These are phyloP conservation scores for Chascanopsetta lugubris DNA, from an alignment of 2,113 vertebrate genomes.

Conservation along the genomic window DNA sequence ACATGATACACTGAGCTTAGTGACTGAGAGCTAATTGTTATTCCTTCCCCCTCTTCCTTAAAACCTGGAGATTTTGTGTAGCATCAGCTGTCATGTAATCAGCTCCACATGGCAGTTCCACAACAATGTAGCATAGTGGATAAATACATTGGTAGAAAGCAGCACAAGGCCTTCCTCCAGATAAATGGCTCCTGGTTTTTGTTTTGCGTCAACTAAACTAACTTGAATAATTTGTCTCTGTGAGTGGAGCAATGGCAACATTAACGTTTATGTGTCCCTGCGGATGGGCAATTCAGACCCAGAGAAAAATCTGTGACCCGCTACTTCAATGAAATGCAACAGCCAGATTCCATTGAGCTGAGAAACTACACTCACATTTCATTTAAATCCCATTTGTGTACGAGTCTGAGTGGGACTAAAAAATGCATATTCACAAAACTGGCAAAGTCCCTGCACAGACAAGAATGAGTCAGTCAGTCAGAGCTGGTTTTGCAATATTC, in stretches of 20 bases:
- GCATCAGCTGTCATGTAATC: constrained; percentile 67
- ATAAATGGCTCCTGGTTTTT: constrained; percentile 45
- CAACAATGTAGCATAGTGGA: constrained; percentile 42
- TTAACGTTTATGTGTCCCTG: constrained; percentile 41
- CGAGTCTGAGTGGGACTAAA: constrained; percentile 14
- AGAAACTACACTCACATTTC: constrained; percentile 7
- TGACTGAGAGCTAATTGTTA: constrained; percentile 62
- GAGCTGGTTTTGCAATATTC: constrained; percentile 22
- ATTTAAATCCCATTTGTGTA: constrained; percentile 4
- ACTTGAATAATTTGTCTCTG: constrained; percentile 58
- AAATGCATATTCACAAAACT: constrained; percentile 3
- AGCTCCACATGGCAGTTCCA: constrained; percentile 69
- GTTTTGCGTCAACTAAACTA: constrained; percentile 49
- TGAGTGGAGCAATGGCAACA: constrained; percentile 34
- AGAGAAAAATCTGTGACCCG: constrained; percentile 18
- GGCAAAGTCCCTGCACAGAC: constrained; percentile 5
- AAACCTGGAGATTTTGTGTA: constrained; percentile 45
- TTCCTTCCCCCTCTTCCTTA: constrained; percentile 25
- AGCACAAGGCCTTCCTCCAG: constrained; percentile 49
- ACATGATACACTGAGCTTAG: constrained; percentile 55
- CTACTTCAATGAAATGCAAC: constrained; percentile 15
- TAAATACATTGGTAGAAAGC: constrained; percentile 38
- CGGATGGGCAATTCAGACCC: constrained; percentile 24
- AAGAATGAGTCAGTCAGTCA: not conserved
- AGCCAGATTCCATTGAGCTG: constrained; percentile 13